Evolutionary conservation across 2,797 vertebrate species (phyloP), one percentile per base, ranked within the genome.

Genomic region (Stomatorhinus walkeri): DNA sequence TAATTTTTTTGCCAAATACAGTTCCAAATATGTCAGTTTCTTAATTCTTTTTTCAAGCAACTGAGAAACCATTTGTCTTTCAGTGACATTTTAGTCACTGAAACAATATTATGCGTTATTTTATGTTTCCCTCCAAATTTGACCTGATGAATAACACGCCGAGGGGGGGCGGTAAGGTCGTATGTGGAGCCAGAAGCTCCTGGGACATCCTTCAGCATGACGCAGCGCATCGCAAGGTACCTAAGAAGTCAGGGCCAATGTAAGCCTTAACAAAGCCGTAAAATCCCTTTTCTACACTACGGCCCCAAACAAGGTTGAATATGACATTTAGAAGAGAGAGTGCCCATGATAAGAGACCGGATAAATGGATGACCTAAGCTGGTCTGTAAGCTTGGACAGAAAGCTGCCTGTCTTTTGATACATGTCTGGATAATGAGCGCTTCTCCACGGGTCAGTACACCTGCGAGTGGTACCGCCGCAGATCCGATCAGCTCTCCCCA

Each of bases 391-490:
- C 64, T 54, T 64, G 86, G 81, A 89, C 89, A 59, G 90, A 68
- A 28, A 64, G 54, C 43, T 59, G 32, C 46, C 22, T 85, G 81
- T 28, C 48, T 92, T 92, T 90, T 93, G 92, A 93, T 93, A 91
- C 91, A 91, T 93, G 93, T 92, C 92, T 91, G 90, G 89, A 88
- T 59, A 85, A 88, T 85, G 86, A 8, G 89, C 89, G 91, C 90
- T 89, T 89, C 16, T 81, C 76, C 36, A 22, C 90, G 90, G 86
- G 12, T 92, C 90, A 92, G 92, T 93, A 91, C 76, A 64, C 93
- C 91, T 92, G 91, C 93, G 91, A 90, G 91, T 93, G 93, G 94
- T 94, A 91, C 93, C 92, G 94, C 92, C 92, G 83, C 92, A 92
- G 92, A 93, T 93, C 93, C 92, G 93, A 93, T 93, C 89, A 83